Evolutionary conservation across 2,888 invertebrate species (phyloP), one percentile per base, ranked within the genome.

Genomic region (Galerucella pusilla): DNA sequence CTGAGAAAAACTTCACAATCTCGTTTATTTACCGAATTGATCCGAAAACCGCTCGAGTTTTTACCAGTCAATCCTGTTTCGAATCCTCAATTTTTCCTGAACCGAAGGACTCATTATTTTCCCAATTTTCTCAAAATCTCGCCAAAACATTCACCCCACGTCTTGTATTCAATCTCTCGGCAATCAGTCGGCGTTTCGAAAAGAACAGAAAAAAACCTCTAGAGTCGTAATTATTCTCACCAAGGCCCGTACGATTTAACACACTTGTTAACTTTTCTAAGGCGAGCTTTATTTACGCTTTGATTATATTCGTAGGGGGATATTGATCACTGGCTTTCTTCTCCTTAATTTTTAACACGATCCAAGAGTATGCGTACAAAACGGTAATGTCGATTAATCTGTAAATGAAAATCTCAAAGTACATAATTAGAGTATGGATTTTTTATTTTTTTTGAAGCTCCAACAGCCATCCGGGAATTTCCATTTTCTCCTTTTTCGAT

Each of bases 241-340:
- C 60, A 42, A 71, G 45, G 67, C 59, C 75, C 72, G 71, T 61
- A 67, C 74, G 74, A 68, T 75, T 71, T 77, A 75, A 74, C 75
- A 74, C 77, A 77, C 74, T 77, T 74, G 77, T 77, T 77, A 77
- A 75, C 77, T 77, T 77, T 74, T 75, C 77, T 64, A 42, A 69
- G 69, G 73, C 68, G 52, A 71, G 71, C 75, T 71, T 71, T 75
- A 77, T 75, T 77, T 75, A 42, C 35, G 35, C 35, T 42, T 42
- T 42, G 35, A 42, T 7, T 42, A 42, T 9, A 7, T 42, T 69
- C 70, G 71, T 71, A 59, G 46, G 71, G 46, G 71, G 74, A 28
- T 71, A 67, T 71, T 74, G 74, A 74, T 74, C 71, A 71, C 67
- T 61, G 61, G 61, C 52, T 28, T 35, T 28, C n/a, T 28, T 49